These are phyloP conservation scores for Serripes groenlandicus DNA, from an alignment of 2,888 invertebrate species.

Conservation along the genomic window DNA sequence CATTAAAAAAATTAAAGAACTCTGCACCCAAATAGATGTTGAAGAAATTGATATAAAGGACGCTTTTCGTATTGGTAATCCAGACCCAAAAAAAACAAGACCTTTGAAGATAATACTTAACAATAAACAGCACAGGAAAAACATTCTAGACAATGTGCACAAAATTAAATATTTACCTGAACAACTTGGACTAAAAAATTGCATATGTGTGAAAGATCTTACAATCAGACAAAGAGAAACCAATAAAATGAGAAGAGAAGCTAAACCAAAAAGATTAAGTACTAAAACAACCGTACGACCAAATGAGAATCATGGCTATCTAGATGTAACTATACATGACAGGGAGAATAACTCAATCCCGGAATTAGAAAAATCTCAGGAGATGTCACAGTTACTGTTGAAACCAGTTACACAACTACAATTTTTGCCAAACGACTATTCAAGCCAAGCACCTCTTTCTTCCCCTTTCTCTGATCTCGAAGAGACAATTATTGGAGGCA, in stretches of 20 bases:
- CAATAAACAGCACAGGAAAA: constrained; percentile 9
- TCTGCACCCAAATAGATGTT: neutral
- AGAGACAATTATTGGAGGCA: too few relatives aligned
- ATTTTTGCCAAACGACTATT: too few relatives aligned
- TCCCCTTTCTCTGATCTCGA: too few relatives aligned
- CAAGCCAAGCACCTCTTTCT: too few relatives aligned
- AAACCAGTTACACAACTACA: too few relatives aligned
- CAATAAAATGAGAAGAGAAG: neutral
- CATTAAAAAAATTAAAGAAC: neutral
- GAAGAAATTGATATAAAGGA: neutral
- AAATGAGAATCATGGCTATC: too few relatives aligned
- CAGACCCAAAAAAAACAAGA: neutral
- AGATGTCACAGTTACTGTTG: too few relatives aligned
- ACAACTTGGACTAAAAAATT: neutral
- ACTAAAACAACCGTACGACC: too few relatives aligned
- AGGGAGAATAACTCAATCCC: too few relatives aligned
- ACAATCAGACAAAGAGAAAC: neutral
- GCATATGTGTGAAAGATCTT: constrained; percentile 1
- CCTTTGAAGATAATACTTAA: constrained; percentile 2
- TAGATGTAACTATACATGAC: too few relatives aligned
- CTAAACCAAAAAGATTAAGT: too few relatives aligned
- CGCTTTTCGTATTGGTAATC: neutral
- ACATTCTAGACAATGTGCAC: neutral
- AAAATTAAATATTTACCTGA: neutral
- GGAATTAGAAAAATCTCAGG: too few relatives aligned